These are phyloP conservation scores for Scomber colias DNA, from an alignment of 2,113 vertebrate species.

Conservation along the genomic window DNA sequence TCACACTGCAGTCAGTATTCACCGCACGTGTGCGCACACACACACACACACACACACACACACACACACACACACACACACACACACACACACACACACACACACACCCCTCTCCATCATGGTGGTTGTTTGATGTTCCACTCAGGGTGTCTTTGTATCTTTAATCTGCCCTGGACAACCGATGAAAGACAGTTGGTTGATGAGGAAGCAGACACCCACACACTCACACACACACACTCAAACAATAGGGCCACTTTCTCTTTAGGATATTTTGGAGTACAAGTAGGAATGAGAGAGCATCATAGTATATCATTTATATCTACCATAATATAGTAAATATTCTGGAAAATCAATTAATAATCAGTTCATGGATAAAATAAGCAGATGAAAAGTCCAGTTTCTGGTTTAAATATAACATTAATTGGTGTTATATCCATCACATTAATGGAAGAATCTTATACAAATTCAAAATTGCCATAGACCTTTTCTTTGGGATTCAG, in stretches of 20 bases:
- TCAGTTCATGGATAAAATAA: neutral
- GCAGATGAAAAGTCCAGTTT: neutral
- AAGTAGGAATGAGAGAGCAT: neutral
- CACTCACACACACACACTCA: neutral
- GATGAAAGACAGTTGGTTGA: conserved; percentile 64
- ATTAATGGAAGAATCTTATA: too few species aligned
- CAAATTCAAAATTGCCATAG: too few species aligned
- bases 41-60: conserved; percentile 10
- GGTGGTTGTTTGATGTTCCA: conserved; percentile 73
- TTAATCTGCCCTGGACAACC: conserved; percentile 46
- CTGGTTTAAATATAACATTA: neutral
- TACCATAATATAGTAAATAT: neutral
- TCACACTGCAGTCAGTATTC: conserved; percentile 1
- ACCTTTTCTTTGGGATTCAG: too few species aligned
- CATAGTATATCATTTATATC: neutral
- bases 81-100: neutral
- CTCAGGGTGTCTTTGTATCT: conserved; percentile 57
- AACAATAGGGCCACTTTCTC: conserved; percentile 16
- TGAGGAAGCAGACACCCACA: neutral
- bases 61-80: neutral
- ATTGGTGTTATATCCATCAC: too few species aligned
- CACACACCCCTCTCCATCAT: conserved; percentile 8
- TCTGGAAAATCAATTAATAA: neutral
- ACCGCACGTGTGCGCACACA: neutral
- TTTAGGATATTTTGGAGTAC: neutral